phyloP scores from a whole-genome alignment of 2,113 vertebrate species.

The Microcebus murinus region DNA sequence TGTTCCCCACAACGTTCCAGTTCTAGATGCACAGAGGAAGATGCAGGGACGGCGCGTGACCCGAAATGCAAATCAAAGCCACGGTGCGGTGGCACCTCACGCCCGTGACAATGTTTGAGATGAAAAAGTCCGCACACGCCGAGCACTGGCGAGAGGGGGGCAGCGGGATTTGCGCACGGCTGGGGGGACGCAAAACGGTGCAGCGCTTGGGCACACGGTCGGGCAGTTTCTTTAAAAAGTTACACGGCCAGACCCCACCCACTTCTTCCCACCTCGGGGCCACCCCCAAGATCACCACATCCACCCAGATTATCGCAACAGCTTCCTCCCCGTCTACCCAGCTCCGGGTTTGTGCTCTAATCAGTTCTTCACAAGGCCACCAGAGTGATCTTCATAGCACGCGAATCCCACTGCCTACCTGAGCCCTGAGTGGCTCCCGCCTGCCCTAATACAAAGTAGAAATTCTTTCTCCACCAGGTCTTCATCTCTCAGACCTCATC shows the following conservation, averaged over 20 bases:
- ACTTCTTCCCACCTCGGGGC: not conserved
- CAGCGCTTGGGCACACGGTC: rapidly evolving
- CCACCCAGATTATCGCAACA: not conserved
- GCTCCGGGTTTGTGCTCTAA: not conserved
- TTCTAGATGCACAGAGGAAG: not conserved
- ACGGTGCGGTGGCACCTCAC: rapidly evolving
- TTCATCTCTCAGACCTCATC: not conserved
- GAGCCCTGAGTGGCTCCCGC: not conserved
- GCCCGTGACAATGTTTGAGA: rapidly evolving
- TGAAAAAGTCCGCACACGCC: not conserved
- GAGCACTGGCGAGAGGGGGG: rapidly evolving
- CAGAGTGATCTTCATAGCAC: not conserved
- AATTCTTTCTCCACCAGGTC: not conserved
- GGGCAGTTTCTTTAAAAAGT: not conserved
- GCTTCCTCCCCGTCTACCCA: not conserved
- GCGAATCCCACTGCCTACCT: not conserved
- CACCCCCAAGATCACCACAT: not conserved
- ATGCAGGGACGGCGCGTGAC: too few species aligned
- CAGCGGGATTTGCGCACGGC: rapidly evolving
- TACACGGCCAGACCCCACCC: not conserved
- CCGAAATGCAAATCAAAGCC: rapidly evolving
- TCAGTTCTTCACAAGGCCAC: not conserved
- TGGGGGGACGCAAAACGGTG: rapidly evolving
- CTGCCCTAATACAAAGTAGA: not conserved
- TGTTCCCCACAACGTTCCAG: not conserved